A percentile compares a stretch with the other conserved stretches of the same genome.
These are phyloP conservation scores for Poecilia picta DNA, from an alignment of 2,797 vertebrate species.

Conservation along the genomic window DNA sequence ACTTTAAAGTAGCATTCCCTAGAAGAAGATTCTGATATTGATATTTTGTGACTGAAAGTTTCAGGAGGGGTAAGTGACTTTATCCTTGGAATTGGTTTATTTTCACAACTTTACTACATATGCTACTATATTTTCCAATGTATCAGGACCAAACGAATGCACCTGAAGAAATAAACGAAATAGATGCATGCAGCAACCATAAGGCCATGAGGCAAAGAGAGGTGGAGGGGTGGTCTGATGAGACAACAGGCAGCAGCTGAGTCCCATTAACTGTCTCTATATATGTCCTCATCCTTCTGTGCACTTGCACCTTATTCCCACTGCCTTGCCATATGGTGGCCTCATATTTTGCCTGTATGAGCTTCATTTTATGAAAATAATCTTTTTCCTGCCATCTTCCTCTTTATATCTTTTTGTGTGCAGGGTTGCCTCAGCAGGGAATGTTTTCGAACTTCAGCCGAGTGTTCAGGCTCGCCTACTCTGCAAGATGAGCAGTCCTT, in stretches of 20 bases:
- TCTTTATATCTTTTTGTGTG: conserved; percentile 35
- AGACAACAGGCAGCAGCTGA: conserved; percentile 70
- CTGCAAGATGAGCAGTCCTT: conserved; percentile 45
- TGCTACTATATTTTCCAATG: conserved; percentile 2
- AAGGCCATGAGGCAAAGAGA: conserved; percentile 39
- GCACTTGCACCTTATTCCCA: conserved; percentile 36
- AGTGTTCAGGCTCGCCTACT: conserved; percentile 25
- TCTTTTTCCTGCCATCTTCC: conserved; percentile 19
- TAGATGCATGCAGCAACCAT: conserved; percentile 42
- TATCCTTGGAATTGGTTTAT: background rate
- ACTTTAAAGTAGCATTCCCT: conserved; percentile 47
- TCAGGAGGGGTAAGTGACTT: background rate
- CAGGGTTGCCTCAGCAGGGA: conserved; percentile 31
- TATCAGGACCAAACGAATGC: background rate
- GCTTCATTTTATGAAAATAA: conserved; percentile 57
- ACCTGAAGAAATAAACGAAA: conserved; percentile 39
- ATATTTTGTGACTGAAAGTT: conserved; percentile 1
- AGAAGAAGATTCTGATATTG: background rate
- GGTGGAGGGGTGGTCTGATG: conserved; percentile 69
- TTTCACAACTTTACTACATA: conserved; percentile 4
- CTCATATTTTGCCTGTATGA: conserved; percentile 42
- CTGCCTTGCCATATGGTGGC: conserved; percentile 54
- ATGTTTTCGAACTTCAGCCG: conserved; percentile 39
- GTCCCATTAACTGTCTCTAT: conserved; percentile 72
- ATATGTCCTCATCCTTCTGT: conserved; percentile 49